These are phyloP conservation scores for Garrulus glandarius DNA, from an alignment of 2,797 vertebrate genomes.

Conservation along the genomic window DNA sequence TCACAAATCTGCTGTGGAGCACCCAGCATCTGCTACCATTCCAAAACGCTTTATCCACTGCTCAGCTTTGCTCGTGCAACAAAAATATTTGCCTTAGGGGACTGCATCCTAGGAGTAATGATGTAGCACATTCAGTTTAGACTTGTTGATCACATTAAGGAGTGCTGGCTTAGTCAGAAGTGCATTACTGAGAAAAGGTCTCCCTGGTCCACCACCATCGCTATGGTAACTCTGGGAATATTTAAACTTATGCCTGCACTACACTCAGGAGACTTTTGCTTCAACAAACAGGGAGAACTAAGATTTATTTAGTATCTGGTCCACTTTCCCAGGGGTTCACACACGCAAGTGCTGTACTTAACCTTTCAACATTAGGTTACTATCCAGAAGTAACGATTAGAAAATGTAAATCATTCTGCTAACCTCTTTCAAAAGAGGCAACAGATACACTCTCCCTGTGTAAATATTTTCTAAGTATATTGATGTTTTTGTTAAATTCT, in stretches of 20 bases:
- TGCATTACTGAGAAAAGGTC: background rate
- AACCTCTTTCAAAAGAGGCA: background rate
- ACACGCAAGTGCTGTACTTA: background rate
- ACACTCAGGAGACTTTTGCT: background rate
- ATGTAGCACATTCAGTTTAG: background rate
- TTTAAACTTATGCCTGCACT: background rate
- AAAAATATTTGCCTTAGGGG: background rate
- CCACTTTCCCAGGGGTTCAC: background rate
- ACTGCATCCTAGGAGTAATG: background rate
- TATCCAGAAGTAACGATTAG: background rate
- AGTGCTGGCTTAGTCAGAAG: background rate
- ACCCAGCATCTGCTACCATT: background rate
- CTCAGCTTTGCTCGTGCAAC: background rate
- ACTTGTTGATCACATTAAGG: background rate
- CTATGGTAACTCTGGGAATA: slow-evolving; percentile 1
- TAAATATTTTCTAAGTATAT: background rate
- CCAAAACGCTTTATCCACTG: background rate
- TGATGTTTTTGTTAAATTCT: slow-evolving; percentile 25
- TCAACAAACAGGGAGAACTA: background rate
- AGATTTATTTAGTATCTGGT: background rate
- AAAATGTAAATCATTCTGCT: background rate
- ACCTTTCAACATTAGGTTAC: background rate
- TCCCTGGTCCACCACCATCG: background rate
- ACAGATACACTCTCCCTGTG: background rate
- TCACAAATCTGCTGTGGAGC: background rate